Evolutionary conservation across 2,113 vertebrate genomes (phyloP).

Genomic region (Apodemus sylvaticus): DNA sequence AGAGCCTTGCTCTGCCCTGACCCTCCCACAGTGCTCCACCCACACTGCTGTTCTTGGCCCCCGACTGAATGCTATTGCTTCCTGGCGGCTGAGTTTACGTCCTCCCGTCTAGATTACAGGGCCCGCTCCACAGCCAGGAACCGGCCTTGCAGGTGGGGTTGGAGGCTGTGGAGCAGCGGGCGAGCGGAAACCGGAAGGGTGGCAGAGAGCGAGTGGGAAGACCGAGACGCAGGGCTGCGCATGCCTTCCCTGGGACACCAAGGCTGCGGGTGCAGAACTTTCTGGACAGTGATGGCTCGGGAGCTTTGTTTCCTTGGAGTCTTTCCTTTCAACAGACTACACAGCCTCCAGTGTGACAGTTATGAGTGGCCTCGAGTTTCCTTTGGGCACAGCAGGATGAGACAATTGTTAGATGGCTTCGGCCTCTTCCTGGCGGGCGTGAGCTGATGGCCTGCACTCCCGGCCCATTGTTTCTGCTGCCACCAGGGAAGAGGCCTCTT

Average conservation of each 20-base stretch:
- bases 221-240: not conserved
- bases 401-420: constrained; percentile 21
- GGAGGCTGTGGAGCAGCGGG: not conserved
- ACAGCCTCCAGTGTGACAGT: not conserved
- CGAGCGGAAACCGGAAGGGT: not conserved
- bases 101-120: not conserved
- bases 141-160: not conserved
- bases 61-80: not conserved
- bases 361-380: not conserved
- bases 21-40: not conserved
- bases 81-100: not conserved
- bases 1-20: not conserved
- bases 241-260: not conserved
- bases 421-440: constrained; percentile 57
- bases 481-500: not conserved
- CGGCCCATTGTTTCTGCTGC: constrained; percentile 1
- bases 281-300: not conserved
- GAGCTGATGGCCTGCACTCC: not conserved
- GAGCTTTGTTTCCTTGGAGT: not conserved
- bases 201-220: not conserved
- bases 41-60: not conserved
- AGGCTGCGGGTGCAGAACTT: accelerated
- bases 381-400: constrained; percentile 21
- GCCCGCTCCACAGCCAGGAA: not conserved
- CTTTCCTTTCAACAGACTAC: no score